Base-by-base conservation (phyloP, 1,140 invertebrate genomes). In the Dendroctonus ponderosae region DNA sequence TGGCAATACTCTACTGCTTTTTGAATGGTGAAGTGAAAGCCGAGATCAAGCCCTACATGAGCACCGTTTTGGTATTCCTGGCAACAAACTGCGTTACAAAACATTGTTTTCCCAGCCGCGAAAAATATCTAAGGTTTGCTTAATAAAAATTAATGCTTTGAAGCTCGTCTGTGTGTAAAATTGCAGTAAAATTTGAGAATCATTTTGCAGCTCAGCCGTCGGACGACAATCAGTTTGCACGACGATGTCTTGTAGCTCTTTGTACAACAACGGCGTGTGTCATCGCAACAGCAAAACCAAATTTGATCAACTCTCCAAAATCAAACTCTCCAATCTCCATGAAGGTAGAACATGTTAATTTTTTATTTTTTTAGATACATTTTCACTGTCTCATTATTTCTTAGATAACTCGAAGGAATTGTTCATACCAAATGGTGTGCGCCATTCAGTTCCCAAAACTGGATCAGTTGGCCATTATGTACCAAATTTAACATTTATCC, bases 1-100 rank as follows among this genome's bases (percentile, higher is more conserved):
- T 95, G 12, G 89, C 91, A 0, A 83, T 90, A 7, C 80, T 95
- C n/a, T 96, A 95, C 77, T 96, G 93, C 76, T 94, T 95, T 74
- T 77, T 92, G 41, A 96, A 96, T 73, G 89, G 89, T 49, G 93
- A 96, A 85, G 92, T 94, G 77, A 85, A 75, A 62, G 53, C 75
- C 7, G 78, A 79, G 70, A 49, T 79, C n/a, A 76, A 76, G 66
- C 78, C 76, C 1, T 68, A 75, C 54, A 48, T 79, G 0, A 66
- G 70, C 14, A 68, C 52, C 41, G 54, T 77, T 39, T 14, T 77
- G 15, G 72, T 71, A 11, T 75, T 65, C 54, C 59, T 75, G 46
- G 75, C 76, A n/a, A 73, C 72, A 14, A 67, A 77, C 39, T 68
- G 70, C 42, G 48, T 69, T 52, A 72, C 76, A 7, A 72, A 69